Conservation (phyloP, 2,113 vertebrate species). For the Calonectris borealis region DNA sequence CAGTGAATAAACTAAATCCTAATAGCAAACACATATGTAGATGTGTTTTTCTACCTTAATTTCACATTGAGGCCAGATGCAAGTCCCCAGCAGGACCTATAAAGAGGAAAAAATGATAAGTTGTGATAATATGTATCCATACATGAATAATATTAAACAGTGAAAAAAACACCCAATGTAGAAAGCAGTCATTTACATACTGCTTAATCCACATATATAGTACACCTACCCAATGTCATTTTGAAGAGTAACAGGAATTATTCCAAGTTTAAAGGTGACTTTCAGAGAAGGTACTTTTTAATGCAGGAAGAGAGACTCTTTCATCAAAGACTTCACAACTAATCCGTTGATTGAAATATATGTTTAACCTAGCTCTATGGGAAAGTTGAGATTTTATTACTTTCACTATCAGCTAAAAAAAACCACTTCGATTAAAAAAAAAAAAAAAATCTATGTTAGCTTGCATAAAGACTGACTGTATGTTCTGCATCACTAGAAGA, state of each 20-base stretch:
- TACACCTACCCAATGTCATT: not conserved
- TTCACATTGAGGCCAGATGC: slow-evolving; percentile 86
- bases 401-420: not conserved
- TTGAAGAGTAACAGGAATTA: not conserved
- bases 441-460: not conserved
- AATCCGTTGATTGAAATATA: not conserved
- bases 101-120: slow-evolving; percentile 59
- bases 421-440: accelerated
- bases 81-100: slow-evolving; percentile 88
- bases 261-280: not conserved
- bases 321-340: not conserved
- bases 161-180: not conserved
- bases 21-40: slow-evolving; percentile 76
- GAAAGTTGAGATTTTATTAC: not conserved
- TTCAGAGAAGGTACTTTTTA: not conserved
- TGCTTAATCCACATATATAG: not conserved
- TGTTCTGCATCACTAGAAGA: not conserved
- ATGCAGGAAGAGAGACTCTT: not conserved
- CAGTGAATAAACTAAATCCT: slow-evolving; percentile 79
- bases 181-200: slow-evolving; percentile 10
- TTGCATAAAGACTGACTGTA: not conserved
- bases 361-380: not conserved
- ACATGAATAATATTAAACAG: slow-evolving; percentile 30
- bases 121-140: slow-evolving; percentile 51
- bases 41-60: slow-evolving; percentile 80